Evolutionary conservation across 2,797 vertebrate species (phyloP).

Genomic region (Microchirus variegatus): DNA sequence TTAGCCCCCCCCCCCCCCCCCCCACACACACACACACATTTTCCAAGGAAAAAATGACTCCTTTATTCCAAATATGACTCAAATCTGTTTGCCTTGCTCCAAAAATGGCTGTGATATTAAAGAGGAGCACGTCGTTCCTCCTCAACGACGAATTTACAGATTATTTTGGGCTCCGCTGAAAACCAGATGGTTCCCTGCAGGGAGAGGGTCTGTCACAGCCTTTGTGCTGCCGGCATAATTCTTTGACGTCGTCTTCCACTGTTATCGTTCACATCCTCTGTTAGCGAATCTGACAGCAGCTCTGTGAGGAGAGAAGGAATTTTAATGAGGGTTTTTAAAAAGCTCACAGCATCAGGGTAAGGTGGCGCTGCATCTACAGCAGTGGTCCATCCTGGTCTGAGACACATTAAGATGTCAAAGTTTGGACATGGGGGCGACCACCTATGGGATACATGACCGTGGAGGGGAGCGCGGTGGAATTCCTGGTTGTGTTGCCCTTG

Average conservation of each 20-base stretch:
- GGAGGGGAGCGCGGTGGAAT: conserved; percentile 54
- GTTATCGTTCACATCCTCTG: conserved; percentile 14
- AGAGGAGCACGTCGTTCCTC: too few relatives aligned
- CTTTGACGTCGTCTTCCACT: neutral
- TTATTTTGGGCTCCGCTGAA: neutral
- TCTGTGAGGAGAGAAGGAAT: conserved; percentile 2
- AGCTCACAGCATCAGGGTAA: conserved; percentile 8
- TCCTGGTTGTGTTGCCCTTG: conserved; percentile 64
- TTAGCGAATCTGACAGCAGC: conserved; percentile 3
- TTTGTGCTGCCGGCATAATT: neutral
- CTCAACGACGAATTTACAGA: neutral
- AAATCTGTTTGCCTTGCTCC: too few relatives aligned
- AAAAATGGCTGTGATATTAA: too few relatives aligned
- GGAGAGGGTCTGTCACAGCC: neutral
- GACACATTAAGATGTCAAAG: conserved; percentile 55
- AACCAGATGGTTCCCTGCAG: neutral
- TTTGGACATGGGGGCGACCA: conserved; percentile 28
- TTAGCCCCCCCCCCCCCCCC: too few relatives aligned
- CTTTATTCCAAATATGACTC: too few relatives aligned
- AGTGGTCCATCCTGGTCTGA: too few relatives aligned
- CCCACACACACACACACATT: too few relatives aligned
- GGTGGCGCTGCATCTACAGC: conserved; percentile 12
- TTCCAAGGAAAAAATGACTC: too few relatives aligned
- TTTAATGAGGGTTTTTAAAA: conserved; percentile 25
- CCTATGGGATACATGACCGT: conserved; percentile 33